Base-by-base conservation (phyloP, 2,888 invertebrate species). In the Polylopha cassiicola region DNA sequence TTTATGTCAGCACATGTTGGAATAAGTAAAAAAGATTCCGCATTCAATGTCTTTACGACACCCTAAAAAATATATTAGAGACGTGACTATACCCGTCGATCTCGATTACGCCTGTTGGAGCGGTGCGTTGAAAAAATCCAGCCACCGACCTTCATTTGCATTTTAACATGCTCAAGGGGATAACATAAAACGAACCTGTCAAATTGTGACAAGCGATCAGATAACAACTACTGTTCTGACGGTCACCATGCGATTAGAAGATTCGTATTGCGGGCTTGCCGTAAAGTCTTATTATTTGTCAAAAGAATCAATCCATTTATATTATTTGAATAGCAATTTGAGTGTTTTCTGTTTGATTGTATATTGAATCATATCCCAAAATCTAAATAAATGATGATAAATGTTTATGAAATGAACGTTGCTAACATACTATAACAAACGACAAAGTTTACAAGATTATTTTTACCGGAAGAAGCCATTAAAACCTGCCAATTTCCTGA, bases 121-220 rank as follows among this genome's bases (percentile, higher is more conserved):
- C 70, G 68, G 72, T 73, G 67, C 54, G 53, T 47, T 49, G 55
- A 51, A 60, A 56, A 53, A 48, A 53, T 31, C 52, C 55, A 46
- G 53, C 53, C 46, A 60, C 50, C 53, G 61, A 58, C 51, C 67
- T 71, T 63, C 65, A 82, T 84, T 84, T 82, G 79, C 81, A 84
- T 84, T 80, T 85, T 82, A 84, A 85, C 81, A 80, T 75, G 74
- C 73, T 67, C 73, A 60, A 58, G 73, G 74, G 75, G 63, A 67
- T 65, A 62, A 58, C 55, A 49, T 51, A 55, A 59, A 65, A 65
- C 59, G 68, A 61, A 61, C 55, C 71, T 75, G 77, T 78, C 79
- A 77, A 73, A 71, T 69, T 73, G 70, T 72, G 58, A 53, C 41
- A 46, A 47, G 55, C 51, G 55, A 58, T 58, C 53, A 42, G 37